A percentile compares a stretch with the other conserved stretches of the same genome.
phyloP scores from a whole-genome alignment of 2,888 invertebrate species.

The Melitaea athalia region DNA sequence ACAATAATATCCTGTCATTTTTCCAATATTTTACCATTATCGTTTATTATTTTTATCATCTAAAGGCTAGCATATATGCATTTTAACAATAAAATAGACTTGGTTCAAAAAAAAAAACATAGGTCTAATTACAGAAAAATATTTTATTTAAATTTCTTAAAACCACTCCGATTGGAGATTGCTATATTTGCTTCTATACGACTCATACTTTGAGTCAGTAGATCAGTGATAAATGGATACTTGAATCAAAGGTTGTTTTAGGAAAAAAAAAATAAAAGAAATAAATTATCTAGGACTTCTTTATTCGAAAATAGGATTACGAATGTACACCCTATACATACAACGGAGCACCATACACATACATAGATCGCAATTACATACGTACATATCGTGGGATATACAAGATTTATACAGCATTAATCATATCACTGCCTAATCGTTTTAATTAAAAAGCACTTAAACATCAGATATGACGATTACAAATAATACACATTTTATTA shows the following conservation, averaged over 20 bases:
- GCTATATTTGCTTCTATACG: no score
- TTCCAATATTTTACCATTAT: no score
- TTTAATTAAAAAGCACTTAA: neutral
- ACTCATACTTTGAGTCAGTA: no score
- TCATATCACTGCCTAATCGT: constrained; percentile 9
- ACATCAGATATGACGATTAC: neutral
- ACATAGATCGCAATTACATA: constrained; percentile 28
- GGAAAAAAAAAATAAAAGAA: constrained; percentile 37
- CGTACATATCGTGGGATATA: constrained; percentile 19
- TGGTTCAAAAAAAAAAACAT: no score
- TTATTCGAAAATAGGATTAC: constrained; percentile 76
- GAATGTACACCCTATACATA: constrained; percentile 73
- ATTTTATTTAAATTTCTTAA: no score
- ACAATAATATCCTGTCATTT: no score
- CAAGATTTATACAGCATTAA: constrained; percentile 19
- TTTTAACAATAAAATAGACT: no score
- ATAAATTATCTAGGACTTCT: constrained; percentile 60
- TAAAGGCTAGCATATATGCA: no score
- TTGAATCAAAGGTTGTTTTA: neutral
- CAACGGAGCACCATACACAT: constrained; percentile 79
- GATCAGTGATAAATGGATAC: no score
- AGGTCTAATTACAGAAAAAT: no score
- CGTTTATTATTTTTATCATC: no score
- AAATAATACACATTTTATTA: neutral
- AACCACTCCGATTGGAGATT: no score